Evolutionary conservation across 2,113 vertebrate genomes (phyloP).

Genomic region (Plectropomus leopardus): DNA sequence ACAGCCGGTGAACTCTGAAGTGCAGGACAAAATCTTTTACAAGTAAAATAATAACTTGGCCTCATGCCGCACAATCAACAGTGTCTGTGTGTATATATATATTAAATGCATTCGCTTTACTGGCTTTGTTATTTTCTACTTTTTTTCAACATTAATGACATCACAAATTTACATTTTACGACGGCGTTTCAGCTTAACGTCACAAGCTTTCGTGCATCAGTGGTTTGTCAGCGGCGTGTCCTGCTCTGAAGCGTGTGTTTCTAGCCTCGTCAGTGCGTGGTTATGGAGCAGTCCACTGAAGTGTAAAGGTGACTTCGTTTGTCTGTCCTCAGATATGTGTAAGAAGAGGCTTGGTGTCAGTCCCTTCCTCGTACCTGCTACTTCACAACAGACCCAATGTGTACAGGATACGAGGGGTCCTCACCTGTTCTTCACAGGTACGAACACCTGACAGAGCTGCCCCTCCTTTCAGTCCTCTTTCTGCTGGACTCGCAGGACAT

Average conservation of each 20-base stretch:
- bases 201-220: accelerated
- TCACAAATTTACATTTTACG: no score
- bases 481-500: no score
- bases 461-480: no score
- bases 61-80: accelerated
- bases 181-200: neutral
- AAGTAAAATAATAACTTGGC: neutral
- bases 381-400: constrained; percentile 67
- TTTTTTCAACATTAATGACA: neutral
- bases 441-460: neutral
- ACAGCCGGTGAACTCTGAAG: constrained; percentile 3
- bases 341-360: constrained; percentile 78
- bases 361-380: constrained; percentile 74
- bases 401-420: constrained; percentile 71
- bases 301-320: neutral
- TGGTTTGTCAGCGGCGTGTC: neutral
- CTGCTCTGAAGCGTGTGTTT: neutral
- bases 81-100: neutral
- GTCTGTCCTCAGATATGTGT: constrained; percentile 85
- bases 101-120: neutral
- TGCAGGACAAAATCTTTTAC: no score
- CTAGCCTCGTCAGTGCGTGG: neutral
- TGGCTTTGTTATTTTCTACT: neutral
- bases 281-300: neutral
- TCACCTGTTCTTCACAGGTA: constrained; percentile 85